Percentiles rank a stretch among this genome's conserved stretches.
phyloP scores from a whole-genome alignment of 2,888 invertebrate genomes.

The Tetragnatha montana region DNA sequence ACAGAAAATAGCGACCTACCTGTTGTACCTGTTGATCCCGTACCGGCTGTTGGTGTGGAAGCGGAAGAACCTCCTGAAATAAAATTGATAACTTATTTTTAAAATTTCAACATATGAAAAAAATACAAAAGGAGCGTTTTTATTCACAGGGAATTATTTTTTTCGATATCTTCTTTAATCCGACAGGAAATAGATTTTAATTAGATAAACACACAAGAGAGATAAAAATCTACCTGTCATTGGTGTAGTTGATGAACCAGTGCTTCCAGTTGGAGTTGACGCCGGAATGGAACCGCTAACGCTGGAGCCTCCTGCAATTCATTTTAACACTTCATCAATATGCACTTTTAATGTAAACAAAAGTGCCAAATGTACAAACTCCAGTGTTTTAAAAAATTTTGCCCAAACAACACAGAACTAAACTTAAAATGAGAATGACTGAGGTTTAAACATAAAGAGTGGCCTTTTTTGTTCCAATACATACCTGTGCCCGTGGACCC shows the following conservation, averaged over 20 bases:
- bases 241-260: neutral
- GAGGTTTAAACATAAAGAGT: too few relatives aligned
- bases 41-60: neutral
- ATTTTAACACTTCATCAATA: too few relatives aligned
- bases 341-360: too few relatives aligned
- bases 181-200: neutral
- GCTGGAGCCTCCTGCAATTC: neutral
- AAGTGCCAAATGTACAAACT: too few relatives aligned
- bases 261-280: neutral
- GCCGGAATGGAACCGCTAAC: neutral
- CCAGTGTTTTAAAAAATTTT: too few relatives aligned
- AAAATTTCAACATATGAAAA: neutral
- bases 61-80: neutral
- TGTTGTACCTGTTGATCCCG: neutral
- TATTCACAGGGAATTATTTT: neutral
- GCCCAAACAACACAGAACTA: too few relatives aligned
- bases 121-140: neutral
- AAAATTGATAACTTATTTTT: neutral
- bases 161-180: too few relatives aligned
- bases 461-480: neutral
- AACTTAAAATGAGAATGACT: too few relatives aligned
- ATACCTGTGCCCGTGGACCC: neutral
- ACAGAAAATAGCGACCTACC: neutral
- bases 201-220: neutral
- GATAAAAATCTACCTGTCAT: neutral